phyloP scores from a whole-genome alignment of 2,888 invertebrate species.

The Rhodophaea formosa region DNA sequence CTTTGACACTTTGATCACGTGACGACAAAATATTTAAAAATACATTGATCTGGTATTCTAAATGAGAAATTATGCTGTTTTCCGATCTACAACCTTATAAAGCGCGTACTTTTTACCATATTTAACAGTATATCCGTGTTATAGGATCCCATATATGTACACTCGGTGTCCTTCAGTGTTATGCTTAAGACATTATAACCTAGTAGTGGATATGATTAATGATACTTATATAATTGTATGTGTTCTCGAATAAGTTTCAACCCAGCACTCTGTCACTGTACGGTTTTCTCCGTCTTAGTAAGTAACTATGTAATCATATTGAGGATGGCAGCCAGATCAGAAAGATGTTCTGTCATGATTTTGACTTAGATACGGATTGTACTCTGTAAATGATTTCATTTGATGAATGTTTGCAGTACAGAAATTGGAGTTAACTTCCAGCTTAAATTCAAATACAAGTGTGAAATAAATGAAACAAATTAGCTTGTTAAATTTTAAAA shows the following conservation, averaged over 20 bases:
- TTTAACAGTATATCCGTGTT: not conserved
- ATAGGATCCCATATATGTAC: slow-evolving; percentile 1
- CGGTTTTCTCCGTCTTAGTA: not conserved
- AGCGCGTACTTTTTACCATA: not conserved
- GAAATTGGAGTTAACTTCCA: too few relatives aligned
- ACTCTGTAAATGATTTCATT: too few relatives aligned
- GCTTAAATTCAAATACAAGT: too few relatives aligned
- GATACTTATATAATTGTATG: slow-evolving; percentile 16
- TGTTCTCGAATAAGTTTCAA: slow-evolving; percentile 29
- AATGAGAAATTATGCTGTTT: not conserved
- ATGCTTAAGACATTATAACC: slow-evolving; percentile 17
- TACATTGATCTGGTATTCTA: too few relatives aligned
- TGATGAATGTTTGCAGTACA: too few relatives aligned
- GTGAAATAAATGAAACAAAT: too few relatives aligned
- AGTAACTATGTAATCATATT: not conserved
- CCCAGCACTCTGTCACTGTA: slow-evolving; percentile 1
- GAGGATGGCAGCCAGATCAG: not conserved
- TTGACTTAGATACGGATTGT: too few relatives aligned
- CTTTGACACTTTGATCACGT: too few relatives aligned
- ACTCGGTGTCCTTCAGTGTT: slow-evolving; percentile 19
- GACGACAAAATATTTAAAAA: too few relatives aligned
- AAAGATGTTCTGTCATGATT: too few relatives aligned
- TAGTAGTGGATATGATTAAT: slow-evolving; percentile 23
- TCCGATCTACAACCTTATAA: not conserved
- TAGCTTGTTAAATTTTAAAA: too few relatives aligned